Conservation (phyloP, 2,888 invertebrate genomes). For the Sinopyrophorus schimmeli region DNA sequence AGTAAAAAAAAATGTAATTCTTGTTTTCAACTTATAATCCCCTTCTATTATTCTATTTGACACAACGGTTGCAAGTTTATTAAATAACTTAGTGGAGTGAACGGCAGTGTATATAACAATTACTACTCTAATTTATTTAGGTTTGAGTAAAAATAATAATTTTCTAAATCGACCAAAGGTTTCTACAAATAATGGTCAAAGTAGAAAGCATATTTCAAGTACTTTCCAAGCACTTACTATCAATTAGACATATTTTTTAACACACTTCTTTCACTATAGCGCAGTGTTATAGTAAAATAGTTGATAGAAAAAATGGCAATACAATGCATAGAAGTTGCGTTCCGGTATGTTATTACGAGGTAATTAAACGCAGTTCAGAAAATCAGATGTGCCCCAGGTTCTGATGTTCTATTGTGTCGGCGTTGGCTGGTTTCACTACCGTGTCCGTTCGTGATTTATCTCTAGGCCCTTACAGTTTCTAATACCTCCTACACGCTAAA, state of each 20-base stretch:
- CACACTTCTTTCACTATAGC: constrained; percentile 31
- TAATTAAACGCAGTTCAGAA: constrained; percentile 32
- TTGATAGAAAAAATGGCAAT: constrained; percentile 19
- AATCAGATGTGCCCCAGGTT: constrained; percentile 33
- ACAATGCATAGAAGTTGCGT: constrained; percentile 32
- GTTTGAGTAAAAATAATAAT: constrained; percentile 12
- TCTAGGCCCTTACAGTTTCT: constrained; percentile 33
- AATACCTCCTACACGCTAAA: constrained; percentile 28
- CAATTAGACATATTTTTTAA: constrained; percentile 31
- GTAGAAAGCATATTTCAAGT: constrained; percentile 33
- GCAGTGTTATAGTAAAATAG: too few relatives aligned
- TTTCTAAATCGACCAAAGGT: constrained; percentile 12
- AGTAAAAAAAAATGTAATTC: too few relatives aligned
- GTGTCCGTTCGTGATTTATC: constrained; percentile 35
- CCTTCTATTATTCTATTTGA: too few relatives aligned
- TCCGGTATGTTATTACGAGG: constrained; percentile 33
- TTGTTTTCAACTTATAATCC: too few relatives aligned
- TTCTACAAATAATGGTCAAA: constrained; percentile 21
- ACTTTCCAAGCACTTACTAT: constrained; percentile 33
- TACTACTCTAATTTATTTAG: constrained; percentile 22
- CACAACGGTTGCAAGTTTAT: too few relatives aligned
- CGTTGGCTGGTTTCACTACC: constrained; percentile 31
- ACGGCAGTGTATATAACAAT: constrained; percentile 21
- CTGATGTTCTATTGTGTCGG: constrained; percentile 30
- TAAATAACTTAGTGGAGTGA: constrained; percentile 16